phyloP scores from a whole-genome alignment of 2,888 invertebrate species.

The Sipha maydis region DNA sequence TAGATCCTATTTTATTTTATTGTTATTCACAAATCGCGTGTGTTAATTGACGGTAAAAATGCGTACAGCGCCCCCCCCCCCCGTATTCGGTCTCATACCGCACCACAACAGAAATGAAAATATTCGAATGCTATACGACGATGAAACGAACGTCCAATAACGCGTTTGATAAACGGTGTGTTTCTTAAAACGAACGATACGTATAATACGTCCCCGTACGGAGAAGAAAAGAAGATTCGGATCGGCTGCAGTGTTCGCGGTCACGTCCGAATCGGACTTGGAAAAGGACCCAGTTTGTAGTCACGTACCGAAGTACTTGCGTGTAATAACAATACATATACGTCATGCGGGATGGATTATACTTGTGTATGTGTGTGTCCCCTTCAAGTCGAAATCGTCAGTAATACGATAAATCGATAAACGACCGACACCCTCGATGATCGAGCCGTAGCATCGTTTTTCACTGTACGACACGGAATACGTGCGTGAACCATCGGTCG shows the following conservation, averaged over 20 bases:
- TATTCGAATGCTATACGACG: neutral
- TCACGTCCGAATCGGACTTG: conserved; percentile 43
- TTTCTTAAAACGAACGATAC: neutral
- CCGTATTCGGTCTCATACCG: no score
- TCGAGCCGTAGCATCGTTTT: neutral
- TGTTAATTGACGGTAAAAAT: no score
- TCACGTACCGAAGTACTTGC: conserved; percentile 17
- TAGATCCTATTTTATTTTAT: no score
- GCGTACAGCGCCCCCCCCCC: no score
- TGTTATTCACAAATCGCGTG: no score
- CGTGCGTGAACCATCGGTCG: neutral
- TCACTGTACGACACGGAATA: neutral
- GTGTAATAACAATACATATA: no score
- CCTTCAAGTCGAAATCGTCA: neutral
- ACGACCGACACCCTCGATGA: neutral
- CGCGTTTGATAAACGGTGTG: neutral
- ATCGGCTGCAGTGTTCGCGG: neutral
- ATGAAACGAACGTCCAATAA: neutral
- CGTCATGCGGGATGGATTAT: neutral
- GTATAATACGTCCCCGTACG: neutral
- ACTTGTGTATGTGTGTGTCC: neutral
- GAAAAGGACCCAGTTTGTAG: neutral
- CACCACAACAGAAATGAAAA: no score
- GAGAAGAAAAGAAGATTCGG: neutral
- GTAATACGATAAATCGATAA: neutral